Conservation (phyloP, 2,797 vertebrate genomes). For the Pithecia hirsuta region DNA sequence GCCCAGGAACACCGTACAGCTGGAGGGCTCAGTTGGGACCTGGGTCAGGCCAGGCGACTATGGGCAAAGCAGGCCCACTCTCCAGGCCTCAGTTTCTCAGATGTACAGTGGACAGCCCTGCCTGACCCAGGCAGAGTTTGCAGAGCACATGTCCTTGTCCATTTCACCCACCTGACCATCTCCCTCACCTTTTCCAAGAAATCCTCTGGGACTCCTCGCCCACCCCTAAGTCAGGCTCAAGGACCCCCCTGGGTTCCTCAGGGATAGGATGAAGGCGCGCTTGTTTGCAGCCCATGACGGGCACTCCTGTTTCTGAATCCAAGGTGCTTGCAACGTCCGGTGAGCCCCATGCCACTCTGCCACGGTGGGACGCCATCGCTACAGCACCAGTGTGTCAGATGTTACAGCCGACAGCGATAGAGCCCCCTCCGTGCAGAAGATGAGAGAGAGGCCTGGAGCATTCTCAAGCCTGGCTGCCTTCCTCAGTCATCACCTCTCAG, state of each 20-base stretch:
- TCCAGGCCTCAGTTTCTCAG: not conserved
- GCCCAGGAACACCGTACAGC: not conserved
- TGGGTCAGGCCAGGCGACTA: fast-evolving
- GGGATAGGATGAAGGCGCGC: not conserved
- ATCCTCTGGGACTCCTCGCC: not conserved
- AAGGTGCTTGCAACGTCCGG: fast-evolving
- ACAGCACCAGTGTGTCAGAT: fast-evolving
- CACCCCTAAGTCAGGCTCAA: not conserved
- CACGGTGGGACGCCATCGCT: fast-evolving
- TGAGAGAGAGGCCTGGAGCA: not conserved
- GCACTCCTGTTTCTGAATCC: not conserved
- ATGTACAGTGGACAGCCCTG: fast-evolving
- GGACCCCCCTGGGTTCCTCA: not conserved
- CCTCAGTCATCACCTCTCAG: constrained; percentile 10
- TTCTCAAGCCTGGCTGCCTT: not conserved
- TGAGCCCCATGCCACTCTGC: not conserved
- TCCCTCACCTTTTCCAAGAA: not conserved
- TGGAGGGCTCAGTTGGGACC: too few species aligned
- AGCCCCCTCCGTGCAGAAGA: fast-evolving
- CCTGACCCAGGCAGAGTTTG: not conserved
- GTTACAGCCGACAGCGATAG: fast-evolving
- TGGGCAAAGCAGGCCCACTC: too few species aligned
- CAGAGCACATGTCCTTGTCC: fast-evolving
- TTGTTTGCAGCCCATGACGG: fast-evolving
- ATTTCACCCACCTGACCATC: not conserved